Percentiles rank a stretch among this genome's conserved stretches.
These are phyloP conservation scores for Euthynnus affinis DNA, from an alignment of 2,797 vertebrate genomes.

Conservation along the genomic window DNA sequence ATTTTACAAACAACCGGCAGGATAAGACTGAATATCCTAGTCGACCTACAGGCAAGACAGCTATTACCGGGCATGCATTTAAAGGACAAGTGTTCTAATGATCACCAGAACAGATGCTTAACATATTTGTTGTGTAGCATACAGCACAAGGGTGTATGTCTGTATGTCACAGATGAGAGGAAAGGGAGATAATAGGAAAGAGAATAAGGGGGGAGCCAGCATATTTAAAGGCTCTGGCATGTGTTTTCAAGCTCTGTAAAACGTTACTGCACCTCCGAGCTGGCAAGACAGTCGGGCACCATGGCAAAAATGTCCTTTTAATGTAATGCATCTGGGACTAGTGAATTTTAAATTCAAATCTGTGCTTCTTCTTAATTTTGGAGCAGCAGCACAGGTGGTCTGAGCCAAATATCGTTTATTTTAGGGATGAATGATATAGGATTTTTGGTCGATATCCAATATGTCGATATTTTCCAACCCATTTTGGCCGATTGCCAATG, in stretches of 20 bases:
- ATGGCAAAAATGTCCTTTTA: constrained; percentile 41
- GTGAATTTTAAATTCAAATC: constrained; percentile 65
- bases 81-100: constrained; percentile 42
- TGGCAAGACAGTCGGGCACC: constrained; percentile 59
- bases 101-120: constrained; percentile 59
- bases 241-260: constrained; percentile 66
- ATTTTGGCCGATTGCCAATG: too few relatives aligned
- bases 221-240: constrained; percentile 47
- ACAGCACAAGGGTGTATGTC: constrained; percentile 14
- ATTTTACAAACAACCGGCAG: constrained; percentile 39
- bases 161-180: constrained; percentile 29
- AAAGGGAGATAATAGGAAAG: constrained; percentile 39
- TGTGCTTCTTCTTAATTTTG: constrained; percentile 63
- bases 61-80: constrained; percentile 40
- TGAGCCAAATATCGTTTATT: constrained; percentile 41
- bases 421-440: too few relatives aligned
- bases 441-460: too few relatives aligned
- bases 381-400: constrained; percentile 58
- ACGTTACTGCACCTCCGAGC: constrained; percentile 58
- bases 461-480: too few relatives aligned
- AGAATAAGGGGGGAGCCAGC: constrained; percentile 26
- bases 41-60: constrained; percentile 27
- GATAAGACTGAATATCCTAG: neutral
- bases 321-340: constrained; percentile 21
- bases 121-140: constrained; percentile 31